Conservation (phyloP, 2,113 vertebrate species). For the Hippocampus abdominalis region DNA sequence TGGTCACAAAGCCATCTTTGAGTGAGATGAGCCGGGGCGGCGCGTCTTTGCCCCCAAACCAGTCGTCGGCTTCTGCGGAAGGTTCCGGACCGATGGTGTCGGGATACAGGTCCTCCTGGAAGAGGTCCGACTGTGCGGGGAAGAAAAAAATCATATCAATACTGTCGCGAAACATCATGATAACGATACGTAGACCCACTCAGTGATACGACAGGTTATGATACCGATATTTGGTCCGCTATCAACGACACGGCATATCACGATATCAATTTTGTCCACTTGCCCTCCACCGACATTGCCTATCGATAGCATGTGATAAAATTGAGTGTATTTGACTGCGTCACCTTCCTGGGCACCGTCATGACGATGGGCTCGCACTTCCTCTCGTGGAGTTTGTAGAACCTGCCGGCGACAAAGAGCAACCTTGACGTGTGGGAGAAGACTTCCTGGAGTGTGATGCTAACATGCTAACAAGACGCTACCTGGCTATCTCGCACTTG, state of each 20-base stretch:
- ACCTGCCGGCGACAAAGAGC: slow-evolving; percentile 53
- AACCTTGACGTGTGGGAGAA: background rate
- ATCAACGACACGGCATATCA: background rate
- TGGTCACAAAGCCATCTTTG: slow-evolving; percentile 78
- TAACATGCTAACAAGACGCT: background rate
- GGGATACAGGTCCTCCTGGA: slow-evolving; percentile 89
- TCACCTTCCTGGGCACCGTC: slow-evolving; percentile 83
- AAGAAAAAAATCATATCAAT: background rate
- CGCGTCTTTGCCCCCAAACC: slow-evolving; percentile 79
- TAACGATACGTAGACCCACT: background rate
- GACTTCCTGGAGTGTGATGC: background rate
- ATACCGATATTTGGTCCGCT: too few relatives aligned
- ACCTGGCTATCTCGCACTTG: slow-evolving; percentile 92
- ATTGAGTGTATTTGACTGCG: too few relatives aligned
- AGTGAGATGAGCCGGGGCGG: slow-evolving; percentile 81
- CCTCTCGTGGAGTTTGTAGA: slow-evolving; percentile 83
- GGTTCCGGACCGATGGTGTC: slow-evolving; percentile 83
- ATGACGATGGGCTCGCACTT: slow-evolving; percentile 82
- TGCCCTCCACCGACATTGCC: too few relatives aligned
- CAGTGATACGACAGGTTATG: background rate
- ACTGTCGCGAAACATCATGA: background rate
- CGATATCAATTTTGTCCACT: background rate
- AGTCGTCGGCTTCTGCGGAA: slow-evolving; percentile 80
- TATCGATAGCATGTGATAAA: too few relatives aligned
- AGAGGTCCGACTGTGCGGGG: slow-evolving; percentile 81